These are phyloP conservation scores for Pterophyllum scalare DNA, from an alignment of 2,113 vertebrate species.

Conservation along the genomic window DNA sequence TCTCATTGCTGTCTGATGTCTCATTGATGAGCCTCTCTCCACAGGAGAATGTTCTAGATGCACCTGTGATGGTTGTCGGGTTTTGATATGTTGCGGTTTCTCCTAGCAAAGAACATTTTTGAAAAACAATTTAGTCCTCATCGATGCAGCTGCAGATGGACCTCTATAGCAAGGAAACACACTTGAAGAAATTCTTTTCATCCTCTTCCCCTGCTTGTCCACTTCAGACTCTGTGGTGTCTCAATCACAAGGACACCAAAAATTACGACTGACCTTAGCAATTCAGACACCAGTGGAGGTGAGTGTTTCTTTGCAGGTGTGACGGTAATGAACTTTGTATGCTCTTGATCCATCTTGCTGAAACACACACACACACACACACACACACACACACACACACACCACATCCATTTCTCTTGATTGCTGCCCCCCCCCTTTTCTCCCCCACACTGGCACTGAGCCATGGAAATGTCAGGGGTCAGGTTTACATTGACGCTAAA, in stretches of 20 bases:
- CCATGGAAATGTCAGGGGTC: constrained; percentile 82
- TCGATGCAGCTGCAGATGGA: neutral
- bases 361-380: constrained; percentile 1
- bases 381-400: neutral
- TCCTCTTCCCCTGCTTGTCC: neutral
- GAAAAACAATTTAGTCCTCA: neutral
- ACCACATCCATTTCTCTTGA: constrained; percentile 44
- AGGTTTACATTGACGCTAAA: constrained; percentile 75
- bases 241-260: constrained; percentile 1
- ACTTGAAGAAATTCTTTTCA: neutral
- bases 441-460: constrained; percentile 53
- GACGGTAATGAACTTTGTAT: constrained; percentile 3
- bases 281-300: neutral
- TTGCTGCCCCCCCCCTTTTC: constrained; percentile 24
- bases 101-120: neutral
- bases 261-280: neutral
- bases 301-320: neutral
- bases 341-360: neutral
- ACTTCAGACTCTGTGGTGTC: neutral
- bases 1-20: no score
- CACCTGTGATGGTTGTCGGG: no score
- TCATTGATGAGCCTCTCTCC: neutral
- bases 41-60: neutral
- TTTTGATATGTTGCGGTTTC: neutral
- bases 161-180: neutral